Evolutionary conservation across 2,797 vertebrate species (phyloP).

Genomic region (Pipistrellus kuhlii): DNA sequence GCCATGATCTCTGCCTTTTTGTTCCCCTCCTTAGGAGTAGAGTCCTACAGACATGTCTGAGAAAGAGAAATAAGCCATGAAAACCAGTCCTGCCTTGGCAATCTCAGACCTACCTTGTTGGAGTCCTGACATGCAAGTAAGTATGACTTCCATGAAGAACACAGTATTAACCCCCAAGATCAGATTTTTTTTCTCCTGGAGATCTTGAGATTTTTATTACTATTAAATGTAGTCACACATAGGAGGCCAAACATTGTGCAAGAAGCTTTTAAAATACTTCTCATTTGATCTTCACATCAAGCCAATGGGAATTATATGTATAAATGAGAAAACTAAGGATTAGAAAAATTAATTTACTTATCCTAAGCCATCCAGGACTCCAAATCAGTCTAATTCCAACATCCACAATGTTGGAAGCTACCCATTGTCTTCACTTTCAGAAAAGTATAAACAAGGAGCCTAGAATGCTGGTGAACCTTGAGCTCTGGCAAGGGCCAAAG

Average conservation of each 20-base stretch:
- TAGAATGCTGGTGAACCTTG: too few species aligned
- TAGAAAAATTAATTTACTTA: slow-evolving; percentile 38
- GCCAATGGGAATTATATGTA: neutral
- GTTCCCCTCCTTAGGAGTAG: neutral
- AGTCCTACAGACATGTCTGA: slow-evolving; percentile 1
- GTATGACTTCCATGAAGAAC: neutral
- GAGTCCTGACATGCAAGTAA: neutral
- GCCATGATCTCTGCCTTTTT: slow-evolving; percentile 54
- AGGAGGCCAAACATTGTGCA: neutral
- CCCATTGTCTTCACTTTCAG: too few species aligned
- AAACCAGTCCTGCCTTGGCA: slow-evolving; percentile 14
- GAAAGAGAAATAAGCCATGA: slow-evolving; percentile 59
- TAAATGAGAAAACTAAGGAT: neutral
- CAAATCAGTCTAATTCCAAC: slow-evolving; percentile 24
- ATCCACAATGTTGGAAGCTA: neutral
- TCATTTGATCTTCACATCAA: slow-evolving; percentile 34
- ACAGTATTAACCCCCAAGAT: neutral
- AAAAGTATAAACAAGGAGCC: too few species aligned
- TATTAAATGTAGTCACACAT: slow-evolving; percentile 21
- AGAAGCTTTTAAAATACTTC: slow-evolving; percentile 18
- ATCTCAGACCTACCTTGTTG: slow-evolving; percentile 23
- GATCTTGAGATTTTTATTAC: neutral
- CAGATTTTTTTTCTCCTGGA: neutral
- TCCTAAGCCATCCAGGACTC: neutral
- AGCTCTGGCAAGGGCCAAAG: too few species aligned